These are phyloP conservation scores for Melanotaenia pygmaea DNA, from an alignment of 2,797 vertebrate genomes.

Conservation along the genomic window DNA sequence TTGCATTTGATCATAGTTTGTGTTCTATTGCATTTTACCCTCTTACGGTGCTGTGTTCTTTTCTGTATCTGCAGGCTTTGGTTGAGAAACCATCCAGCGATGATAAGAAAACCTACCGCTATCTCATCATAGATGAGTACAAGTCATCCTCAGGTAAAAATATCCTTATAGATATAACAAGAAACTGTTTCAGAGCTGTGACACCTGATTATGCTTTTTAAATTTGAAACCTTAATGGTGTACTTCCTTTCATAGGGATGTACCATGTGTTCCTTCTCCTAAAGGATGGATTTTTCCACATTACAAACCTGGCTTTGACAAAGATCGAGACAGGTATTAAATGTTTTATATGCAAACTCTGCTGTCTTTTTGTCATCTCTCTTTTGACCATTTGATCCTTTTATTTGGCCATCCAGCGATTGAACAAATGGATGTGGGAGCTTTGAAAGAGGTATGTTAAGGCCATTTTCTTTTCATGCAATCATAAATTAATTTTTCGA, in stretches of 20 bases:
- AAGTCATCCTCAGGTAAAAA: constrained; percentile 78
- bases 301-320: constrained; percentile 88
- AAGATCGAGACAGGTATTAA: constrained; percentile 88
- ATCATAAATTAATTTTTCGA: background rate
- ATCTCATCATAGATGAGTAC: constrained; percentile 85
- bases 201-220: background rate
- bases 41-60: constrained; percentile 1
- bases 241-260: constrained; percentile 78
- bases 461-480: background rate
- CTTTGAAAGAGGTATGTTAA: constrained; percentile 84
- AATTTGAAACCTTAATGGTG: background rate
- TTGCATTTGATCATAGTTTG: background rate
- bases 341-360: background rate
- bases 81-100: constrained; percentile 71
- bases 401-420: constrained; percentile 80
- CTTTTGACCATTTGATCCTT: background rate
- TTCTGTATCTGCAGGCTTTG: constrained; percentile 78
- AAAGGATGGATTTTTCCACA: constrained; percentile 88
- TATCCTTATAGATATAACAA: background rate
- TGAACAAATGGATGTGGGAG: constrained; percentile 83
- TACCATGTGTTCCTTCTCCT: constrained; percentile 89
- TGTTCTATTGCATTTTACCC: constrained; percentile 3
- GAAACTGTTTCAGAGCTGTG: background rate
- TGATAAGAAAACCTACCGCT: constrained; percentile 82
- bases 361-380: background rate